phyloP scores from a whole-genome alignment of 1,140 invertebrate genomes.

The Drosophila erecta region DNA sequence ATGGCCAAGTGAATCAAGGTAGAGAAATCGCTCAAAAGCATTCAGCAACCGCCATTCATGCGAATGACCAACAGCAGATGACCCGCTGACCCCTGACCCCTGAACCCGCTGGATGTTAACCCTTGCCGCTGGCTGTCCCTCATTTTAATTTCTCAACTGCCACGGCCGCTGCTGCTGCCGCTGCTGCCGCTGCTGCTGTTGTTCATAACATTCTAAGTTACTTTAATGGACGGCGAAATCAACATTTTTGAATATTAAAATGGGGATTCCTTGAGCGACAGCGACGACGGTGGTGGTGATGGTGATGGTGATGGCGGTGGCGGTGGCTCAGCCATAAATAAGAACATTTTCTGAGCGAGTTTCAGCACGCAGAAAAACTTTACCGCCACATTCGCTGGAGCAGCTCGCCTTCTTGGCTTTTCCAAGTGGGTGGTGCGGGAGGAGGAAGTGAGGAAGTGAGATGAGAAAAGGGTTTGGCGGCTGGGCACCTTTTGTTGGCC shows the following conservation, averaged over 20 bases:
- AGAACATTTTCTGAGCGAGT: slow-evolving; percentile 59
- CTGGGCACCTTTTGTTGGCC: slow-evolving; percentile 60
- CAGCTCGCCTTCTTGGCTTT: slow-evolving; percentile 13
- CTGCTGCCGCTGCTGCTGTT: background rate
- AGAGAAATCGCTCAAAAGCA: slow-evolving; percentile 57
- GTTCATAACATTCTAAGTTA: slow-evolving; percentile 38
- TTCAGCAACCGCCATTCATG: slow-evolving; percentile 53
- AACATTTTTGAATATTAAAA: slow-evolving; percentile 77
- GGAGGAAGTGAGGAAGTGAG: background rate
- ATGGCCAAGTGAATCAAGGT: slow-evolving; percentile 55
- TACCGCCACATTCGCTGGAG: slow-evolving; percentile 42
- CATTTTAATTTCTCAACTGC: slow-evolving; percentile 15
- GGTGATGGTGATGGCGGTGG: background rate
- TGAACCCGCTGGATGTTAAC: slow-evolving; percentile 1
- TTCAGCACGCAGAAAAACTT: slow-evolving; percentile 39
- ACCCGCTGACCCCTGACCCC: background rate
- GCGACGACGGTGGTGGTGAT: background rate
- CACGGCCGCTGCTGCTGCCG: background rate
- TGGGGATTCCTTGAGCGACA: slow-evolving; percentile 35
- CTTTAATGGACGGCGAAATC: slow-evolving; percentile 59
- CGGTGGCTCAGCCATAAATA: slow-evolving; percentile 56
- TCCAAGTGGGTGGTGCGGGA: background rate
- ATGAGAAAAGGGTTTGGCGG: background rate
- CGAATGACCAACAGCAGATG: slow-evolving; percentile 49
- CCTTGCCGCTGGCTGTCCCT: slow-evolving; percentile 5